phyloP scores from a whole-genome alignment of 2,888 invertebrate species.

The Phlogophora meticulosa region DNA sequence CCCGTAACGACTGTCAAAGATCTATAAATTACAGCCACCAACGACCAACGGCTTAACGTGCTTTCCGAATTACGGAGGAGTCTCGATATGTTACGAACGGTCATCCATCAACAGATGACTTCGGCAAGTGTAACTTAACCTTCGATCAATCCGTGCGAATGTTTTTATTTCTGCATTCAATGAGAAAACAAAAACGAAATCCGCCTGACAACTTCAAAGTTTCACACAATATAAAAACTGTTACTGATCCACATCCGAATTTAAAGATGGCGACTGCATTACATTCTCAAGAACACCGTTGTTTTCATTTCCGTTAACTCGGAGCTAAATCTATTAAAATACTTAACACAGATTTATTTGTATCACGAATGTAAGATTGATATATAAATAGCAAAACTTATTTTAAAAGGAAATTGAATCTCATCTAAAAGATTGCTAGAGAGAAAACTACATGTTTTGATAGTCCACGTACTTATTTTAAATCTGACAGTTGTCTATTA shows the following conservation, averaged over 20 bases:
- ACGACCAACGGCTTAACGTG: too few species aligned
- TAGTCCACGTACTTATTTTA: too few species aligned
- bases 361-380: conserved; percentile 22
- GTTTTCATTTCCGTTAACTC: conserved; percentile 35
- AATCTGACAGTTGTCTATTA: too few species aligned
- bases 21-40: too few species aligned
- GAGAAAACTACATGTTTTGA: not conserved
- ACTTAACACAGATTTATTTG: conserved; percentile 20
- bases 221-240: conserved; percentile 39
- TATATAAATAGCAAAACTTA: not conserved
- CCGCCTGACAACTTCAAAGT: not conserved
- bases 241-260: conserved; percentile 21
- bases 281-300: conserved; percentile 24
- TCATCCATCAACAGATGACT: too few species aligned
- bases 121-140: too few species aligned
- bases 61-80: too few species aligned
- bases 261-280: conserved; percentile 40
- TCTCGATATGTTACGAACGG: too few species aligned
- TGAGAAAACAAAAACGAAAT: not conserved
- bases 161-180: too few species aligned
- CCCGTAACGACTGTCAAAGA: too few species aligned
- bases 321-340: conserved; percentile 28
- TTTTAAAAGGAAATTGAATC: conserved; percentile 22
- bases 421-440: not conserved
- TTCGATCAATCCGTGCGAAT: too few species aligned